phyloP scores from a whole-genome alignment of 2,797 vertebrate genomes.

The Gorsachius magnificus region DNA sequence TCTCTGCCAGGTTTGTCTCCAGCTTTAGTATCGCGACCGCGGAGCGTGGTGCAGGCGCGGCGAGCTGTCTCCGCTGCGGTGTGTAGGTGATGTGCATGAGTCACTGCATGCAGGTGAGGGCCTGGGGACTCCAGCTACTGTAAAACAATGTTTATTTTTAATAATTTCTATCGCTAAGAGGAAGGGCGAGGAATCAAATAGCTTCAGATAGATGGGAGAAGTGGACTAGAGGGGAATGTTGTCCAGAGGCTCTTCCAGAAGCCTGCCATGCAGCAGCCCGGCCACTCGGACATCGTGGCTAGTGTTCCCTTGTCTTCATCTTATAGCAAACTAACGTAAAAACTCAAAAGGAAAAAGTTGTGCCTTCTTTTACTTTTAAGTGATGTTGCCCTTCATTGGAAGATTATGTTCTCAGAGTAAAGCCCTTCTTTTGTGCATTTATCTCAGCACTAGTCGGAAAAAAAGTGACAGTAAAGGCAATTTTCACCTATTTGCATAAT shows the following conservation, averaged over 20 bases:
- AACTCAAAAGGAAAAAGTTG: background rate
- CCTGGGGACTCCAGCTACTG: background rate
- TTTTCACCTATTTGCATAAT: background rate
- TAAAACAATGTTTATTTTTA: background rate
- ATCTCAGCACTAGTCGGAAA: background rate
- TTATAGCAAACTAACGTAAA: background rate
- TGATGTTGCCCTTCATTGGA: background rate
- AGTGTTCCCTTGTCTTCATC: background rate
- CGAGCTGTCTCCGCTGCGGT: accelerated
- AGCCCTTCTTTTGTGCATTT: background rate
- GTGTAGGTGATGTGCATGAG: background rate
- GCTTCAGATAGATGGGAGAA: background rate
- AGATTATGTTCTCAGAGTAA: background rate
- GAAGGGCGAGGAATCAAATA: background rate
- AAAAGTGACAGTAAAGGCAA: background rate
- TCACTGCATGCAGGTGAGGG: too few species aligned
- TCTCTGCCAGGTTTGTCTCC: conserved; percentile 40
- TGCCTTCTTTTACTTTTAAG: background rate
- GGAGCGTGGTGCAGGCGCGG: accelerated
- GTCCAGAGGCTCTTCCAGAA: background rate
- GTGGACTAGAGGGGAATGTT: too few species aligned
- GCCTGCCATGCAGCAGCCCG: background rate
- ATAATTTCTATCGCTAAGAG: background rate
- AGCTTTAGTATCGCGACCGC: background rate
- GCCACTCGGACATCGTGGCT: accelerated